phyloP scores from a whole-genome alignment of 2,797 vertebrate species.

The Oophaga sylvatica region DNA sequence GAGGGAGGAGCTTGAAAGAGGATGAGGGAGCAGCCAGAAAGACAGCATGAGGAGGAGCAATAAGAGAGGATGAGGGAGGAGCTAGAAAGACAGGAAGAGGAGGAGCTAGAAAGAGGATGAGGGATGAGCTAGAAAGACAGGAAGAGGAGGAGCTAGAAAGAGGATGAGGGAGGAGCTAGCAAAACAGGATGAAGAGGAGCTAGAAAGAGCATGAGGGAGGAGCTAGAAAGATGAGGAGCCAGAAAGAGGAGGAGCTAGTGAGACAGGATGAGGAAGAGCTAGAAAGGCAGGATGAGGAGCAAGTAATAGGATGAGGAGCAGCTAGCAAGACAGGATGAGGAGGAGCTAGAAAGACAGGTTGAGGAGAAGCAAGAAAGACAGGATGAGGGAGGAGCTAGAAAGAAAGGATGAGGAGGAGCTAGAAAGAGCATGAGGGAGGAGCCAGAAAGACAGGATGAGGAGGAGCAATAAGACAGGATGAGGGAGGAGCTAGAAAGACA shows the following conservation, averaged over 20 bases:
- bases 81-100: background rate
- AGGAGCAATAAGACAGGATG: background rate
- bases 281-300: too few relatives aligned
- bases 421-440: background rate
- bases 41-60: too few relatives aligned
- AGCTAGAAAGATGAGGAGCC: too few relatives aligned
- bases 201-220: too few relatives aligned
- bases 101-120: background rate
- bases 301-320: too few relatives aligned
- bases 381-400: background rate
- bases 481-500: background rate
- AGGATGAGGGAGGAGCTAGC: background rate
- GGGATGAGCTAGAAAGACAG: background rate
- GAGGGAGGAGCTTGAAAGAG: too few relatives aligned
- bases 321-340: too few relatives aligned
- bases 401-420: background rate
- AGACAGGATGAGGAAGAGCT: too few relatives aligned
- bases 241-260: too few relatives aligned
- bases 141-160: background rate
- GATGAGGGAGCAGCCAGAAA: too few relatives aligned
- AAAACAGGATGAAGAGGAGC: background rate
- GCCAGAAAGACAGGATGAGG: background rate
- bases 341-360: too few relatives aligned
- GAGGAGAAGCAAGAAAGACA: background rate
- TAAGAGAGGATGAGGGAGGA: too few relatives aligned